phyloP scores from a whole-genome alignment of 2,888 invertebrate species.

The Gymnosoma rotundatum region DNA sequence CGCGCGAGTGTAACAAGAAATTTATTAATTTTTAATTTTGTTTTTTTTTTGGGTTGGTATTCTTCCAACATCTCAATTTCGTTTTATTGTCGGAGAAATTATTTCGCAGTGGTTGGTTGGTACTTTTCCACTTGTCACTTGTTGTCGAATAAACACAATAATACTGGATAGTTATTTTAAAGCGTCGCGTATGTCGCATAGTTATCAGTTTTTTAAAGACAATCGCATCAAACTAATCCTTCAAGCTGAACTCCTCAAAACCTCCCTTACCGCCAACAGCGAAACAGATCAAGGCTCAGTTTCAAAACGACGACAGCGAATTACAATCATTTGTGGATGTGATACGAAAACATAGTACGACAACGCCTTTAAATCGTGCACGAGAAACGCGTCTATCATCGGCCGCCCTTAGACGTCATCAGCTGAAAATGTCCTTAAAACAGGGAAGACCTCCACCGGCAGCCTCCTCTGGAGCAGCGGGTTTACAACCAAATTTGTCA shows the following conservation, averaged over 20 bases:
- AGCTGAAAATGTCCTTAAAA: conserved; percentile 78
- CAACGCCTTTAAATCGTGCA: conserved; percentile 43
- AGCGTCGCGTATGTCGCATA: conserved; percentile 72
- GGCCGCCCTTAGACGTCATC: conserved; percentile 75
- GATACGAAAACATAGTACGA: conserved; percentile 72
- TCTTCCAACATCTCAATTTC: conserved; percentile 35
- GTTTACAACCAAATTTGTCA: conserved; percentile 63
- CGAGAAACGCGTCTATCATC: conserved; percentile 74
- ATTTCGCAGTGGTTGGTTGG: conserved; percentile 16
- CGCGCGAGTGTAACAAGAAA: not conserved
- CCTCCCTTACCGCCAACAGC: conserved; percentile 77
- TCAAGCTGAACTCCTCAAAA: conserved; percentile 79
- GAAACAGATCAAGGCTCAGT: conserved; percentile 49
- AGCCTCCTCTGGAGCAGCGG: conserved; percentile 75
- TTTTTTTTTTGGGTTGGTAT: conserved; percentile 13
- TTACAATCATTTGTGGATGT: conserved; percentile 72
- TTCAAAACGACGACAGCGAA: conserved; percentile 68
- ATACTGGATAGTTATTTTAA: conserved; percentile 63
- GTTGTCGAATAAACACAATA: conserved; percentile 22
- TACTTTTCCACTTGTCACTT: not conserved
- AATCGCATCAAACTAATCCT: conserved; percentile 61
- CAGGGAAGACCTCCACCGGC: conserved; percentile 78
- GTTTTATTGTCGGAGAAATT: conserved; percentile 10
- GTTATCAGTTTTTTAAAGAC: conserved; percentile 58
- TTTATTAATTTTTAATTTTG: conserved; percentile 28